Conservation (phyloP, 2,113 vertebrate genomes). For the Megaceryle maxima region DNA sequence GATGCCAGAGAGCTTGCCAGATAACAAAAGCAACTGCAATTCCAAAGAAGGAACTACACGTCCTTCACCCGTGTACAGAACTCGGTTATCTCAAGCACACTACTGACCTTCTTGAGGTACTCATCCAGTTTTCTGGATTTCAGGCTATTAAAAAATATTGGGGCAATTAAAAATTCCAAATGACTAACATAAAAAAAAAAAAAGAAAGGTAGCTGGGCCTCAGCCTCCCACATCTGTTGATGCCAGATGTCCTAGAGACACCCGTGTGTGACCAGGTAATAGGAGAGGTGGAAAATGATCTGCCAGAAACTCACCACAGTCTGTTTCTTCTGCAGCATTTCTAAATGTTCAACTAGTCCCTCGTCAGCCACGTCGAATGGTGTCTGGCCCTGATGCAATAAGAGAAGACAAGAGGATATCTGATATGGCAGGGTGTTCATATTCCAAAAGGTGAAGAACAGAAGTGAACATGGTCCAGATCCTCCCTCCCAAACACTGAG, state of each 20-base stretch:
- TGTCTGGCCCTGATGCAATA: constrained; percentile 71
- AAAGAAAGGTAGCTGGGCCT: not conserved
- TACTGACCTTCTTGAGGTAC: not conserved
- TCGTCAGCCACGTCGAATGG: constrained; percentile 81
- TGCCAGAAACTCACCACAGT: constrained; percentile 69
- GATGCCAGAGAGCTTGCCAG: not conserved
- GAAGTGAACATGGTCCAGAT: not conserved
- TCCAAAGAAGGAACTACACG: not conserved
- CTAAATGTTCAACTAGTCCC: constrained; percentile 77
- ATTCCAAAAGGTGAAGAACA: not conserved
- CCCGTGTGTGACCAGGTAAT: not conserved
- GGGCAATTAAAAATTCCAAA: not conserved
- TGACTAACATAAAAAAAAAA: not conserved
- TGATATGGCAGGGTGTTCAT: not conserved
- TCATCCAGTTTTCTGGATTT: not conserved
- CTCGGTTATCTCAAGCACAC: not conserved
- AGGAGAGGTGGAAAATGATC: not conserved
- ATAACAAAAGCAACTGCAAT: not conserved
- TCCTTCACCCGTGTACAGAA: not conserved
- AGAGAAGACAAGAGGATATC: not conserved
- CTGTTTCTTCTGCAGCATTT: constrained; percentile 81
- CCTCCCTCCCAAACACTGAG: not conserved
- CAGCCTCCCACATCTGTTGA: not conserved
- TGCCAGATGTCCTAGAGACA: not conserved
- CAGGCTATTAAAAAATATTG: not conserved